Evolutionary conservation across 35 echinoderm and acorn worm genomes (phyloP), one percentile per base, ranked within the genome.

Genomic region (Ophioderma brevispina): DNA sequence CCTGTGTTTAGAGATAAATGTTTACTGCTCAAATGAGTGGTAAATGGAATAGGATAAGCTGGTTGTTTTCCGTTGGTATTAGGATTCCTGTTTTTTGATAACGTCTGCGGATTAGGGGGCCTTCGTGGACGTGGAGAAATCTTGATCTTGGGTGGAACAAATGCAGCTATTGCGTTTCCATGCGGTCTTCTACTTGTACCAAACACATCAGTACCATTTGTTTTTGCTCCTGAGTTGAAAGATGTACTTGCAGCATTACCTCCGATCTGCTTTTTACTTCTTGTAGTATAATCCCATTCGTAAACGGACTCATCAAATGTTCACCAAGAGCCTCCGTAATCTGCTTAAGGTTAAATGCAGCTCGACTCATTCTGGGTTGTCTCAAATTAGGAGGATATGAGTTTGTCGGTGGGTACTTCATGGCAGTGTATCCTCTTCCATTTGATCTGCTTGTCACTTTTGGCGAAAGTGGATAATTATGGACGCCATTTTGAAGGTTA

Each of bases 251-350:
- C 41, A 3, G 41, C 39, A 52, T 30, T 55, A 33, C 55, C n/a
- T 1, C 41, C 42, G 31, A 84, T 33, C 43, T 31, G 42, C 8
- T 43, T 55, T 32, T 42, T 30, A 32, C 6, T 36, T 81, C 59
- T 80, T 46, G 31, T 34, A 36, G 49, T 70, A 70, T 75, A 39
- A 23, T 85, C 81, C 85, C 86, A 88, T 35, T 93, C 85, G 63
- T 89, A 84, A 23, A 89, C 92, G 75, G 55, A 82, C 0, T 81
- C 32, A 41, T 95, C 94, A 92, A 78, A 33, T 91, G 81, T 33
- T 98, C 96, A 25, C 93, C 84, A 8, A 98, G 59, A 17, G 93
- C 96, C 10, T 75, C 91, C 3, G 96, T 98, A 23, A 98, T 95
- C 30, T 98, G 86, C 87, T 92, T 95, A 36, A 98, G 76, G 37